Evolutionary conservation across 2,888 invertebrate species (phyloP).

Genomic region (Melanophora roralis): DNA sequence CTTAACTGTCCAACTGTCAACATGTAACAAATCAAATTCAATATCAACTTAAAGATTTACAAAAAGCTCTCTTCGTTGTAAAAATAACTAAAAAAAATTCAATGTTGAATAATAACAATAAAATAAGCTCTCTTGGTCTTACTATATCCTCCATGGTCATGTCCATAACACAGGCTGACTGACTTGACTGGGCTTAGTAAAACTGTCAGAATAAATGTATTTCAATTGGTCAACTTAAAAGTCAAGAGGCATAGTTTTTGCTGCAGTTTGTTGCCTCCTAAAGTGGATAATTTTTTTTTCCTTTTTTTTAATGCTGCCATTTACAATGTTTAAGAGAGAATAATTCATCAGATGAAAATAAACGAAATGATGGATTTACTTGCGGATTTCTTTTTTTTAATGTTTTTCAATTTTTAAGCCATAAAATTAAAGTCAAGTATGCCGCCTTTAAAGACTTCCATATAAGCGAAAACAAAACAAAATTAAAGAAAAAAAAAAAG

Average conservation of each 20-base stretch:
- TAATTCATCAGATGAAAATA: conserved; percentile 53
- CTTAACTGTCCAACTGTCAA: conserved; percentile 60
- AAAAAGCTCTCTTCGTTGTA: conserved; percentile 3
- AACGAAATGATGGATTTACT: conserved; percentile 55
- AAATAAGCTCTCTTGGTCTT: neutral
- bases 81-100: conserved; percentile 39
- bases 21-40: conserved; percentile 57
- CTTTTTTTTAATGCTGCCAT: conserved; percentile 15
- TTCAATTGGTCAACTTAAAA: conserved; percentile 53
- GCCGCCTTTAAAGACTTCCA: conserved; percentile 44
- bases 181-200: neutral
- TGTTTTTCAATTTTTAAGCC: neutral
- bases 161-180: neutral
- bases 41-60: neutral
- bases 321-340: conserved; percentile 41
- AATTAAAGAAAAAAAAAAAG: neutral
- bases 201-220: conserved; percentile 30
- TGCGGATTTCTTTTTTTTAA: neutral
- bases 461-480: neutral
- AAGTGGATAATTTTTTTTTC: neutral
- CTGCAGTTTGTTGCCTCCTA: neutral
- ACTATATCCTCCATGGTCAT: conserved; percentile 24
- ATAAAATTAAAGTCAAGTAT: conserved; percentile 47
- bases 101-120: conserved; percentile 26
- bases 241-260: conserved; percentile 39